Conservation (phyloP, 2,797 vertebrate species). For the Apogon talboti region DNA sequence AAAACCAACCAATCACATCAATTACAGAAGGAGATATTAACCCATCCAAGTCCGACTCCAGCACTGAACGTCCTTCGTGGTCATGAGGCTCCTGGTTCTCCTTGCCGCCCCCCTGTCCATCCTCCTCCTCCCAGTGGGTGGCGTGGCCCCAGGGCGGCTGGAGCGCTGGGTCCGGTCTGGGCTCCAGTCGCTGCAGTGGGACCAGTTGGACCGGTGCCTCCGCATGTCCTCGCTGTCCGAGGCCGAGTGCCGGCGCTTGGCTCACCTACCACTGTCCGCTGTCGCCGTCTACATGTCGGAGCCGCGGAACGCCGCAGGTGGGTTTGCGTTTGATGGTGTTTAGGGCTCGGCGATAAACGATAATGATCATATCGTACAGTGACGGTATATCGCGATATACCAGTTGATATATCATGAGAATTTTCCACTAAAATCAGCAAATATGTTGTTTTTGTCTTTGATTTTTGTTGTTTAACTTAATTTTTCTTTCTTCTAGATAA, state of each 20-base stretch:
- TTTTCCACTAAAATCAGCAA: too few species aligned
- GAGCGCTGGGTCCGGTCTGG: slow-evolving; percentile 84
- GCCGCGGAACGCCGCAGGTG: slow-evolving; percentile 52
- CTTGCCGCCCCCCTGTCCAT: slow-evolving; percentile 46
- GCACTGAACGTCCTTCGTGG: too few species aligned
- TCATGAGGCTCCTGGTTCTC: slow-evolving; percentile 54
- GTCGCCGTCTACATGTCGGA: slow-evolving; percentile 83
- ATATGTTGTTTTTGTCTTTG: too few species aligned
- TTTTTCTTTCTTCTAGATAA: too few species aligned
- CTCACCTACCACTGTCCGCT: slow-evolving; percentile 75
- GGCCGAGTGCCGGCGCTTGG: slow-evolving; percentile 78
- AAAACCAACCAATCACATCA: not conserved
- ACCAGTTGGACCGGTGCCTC: slow-evolving; percentile 82
- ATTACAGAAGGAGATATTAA: not conserved
- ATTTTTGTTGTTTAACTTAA: too few species aligned
- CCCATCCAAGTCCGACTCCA: not conserved
- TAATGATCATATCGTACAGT: too few species aligned
- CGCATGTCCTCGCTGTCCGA: slow-evolving; percentile 78
- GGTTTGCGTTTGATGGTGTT: too few species aligned
- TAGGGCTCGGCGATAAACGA: too few species aligned
- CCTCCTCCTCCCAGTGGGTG: slow-evolving; percentile 35
- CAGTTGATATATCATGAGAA: too few species aligned
- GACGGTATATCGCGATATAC: too few species aligned
- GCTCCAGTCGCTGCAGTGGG: slow-evolving; percentile 83
- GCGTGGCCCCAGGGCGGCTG: slow-evolving; percentile 63